Conservation (phyloP, 2,113 vertebrate species). For the Zapornia atra region DNA sequence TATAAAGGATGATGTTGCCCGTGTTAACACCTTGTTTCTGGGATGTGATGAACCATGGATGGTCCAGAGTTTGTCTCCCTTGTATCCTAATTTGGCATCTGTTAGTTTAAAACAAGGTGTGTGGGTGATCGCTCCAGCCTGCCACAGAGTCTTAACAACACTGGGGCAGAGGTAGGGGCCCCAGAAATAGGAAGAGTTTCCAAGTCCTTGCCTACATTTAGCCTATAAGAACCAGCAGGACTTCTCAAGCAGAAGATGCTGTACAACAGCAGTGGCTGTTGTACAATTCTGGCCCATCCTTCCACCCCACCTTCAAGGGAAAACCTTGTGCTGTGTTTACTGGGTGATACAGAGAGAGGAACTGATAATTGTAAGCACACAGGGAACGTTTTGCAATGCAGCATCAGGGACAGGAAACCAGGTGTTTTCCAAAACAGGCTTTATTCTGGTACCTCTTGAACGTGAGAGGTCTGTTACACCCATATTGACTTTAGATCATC, state of each 20-base stretch:
- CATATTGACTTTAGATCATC: not conserved
- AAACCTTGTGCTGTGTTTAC: not conserved
- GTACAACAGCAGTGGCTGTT: too few species aligned
- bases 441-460: not conserved
- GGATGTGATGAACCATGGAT: not conserved
- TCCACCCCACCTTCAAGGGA: not conserved
- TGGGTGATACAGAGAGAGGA: not conserved
- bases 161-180: not conserved
- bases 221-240: not conserved
- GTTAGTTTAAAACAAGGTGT: not conserved
- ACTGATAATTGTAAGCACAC: not conserved
- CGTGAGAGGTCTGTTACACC: not conserved
- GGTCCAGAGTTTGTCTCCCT: not conserved
- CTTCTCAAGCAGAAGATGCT: too few species aligned
- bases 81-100: not conserved
- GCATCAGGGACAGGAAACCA: not conserved
- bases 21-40: not conserved
- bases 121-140: not conserved
- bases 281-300: not conserved
- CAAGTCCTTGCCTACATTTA: not conserved
- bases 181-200: accelerated
- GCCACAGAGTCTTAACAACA: not conserved
- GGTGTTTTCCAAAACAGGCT: not conserved
- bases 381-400: not conserved
- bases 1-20: not conserved